A percentile compares a stretch with the other conserved stretches of the same genome.
Conservation (phyloP, 2,113 vertebrate genomes). For the Amazona vittata region DNA sequence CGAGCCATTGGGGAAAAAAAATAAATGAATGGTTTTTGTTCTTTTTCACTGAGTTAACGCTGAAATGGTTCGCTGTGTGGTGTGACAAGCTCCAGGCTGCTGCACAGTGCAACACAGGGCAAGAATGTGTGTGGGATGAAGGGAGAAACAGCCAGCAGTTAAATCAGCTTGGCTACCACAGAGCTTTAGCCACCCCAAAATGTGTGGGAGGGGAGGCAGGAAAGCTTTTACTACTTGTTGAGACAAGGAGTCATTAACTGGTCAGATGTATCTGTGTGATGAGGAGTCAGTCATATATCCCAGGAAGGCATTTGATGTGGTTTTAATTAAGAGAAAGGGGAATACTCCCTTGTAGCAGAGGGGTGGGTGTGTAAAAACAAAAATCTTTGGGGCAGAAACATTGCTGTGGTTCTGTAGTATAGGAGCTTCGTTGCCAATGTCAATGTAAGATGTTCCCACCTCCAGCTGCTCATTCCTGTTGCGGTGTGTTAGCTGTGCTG, state of each 20-base stretch:
- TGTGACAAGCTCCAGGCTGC: neutral
- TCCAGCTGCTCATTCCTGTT: neutral
- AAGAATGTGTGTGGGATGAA: conserved; percentile 25
- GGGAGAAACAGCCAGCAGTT: neutral
- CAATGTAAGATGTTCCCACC: neutral
- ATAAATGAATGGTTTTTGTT: neutral
- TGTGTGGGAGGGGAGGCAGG: neutral
- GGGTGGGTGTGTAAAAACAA: neutral
- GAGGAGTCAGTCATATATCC: neutral
- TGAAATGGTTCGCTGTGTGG: neutral
- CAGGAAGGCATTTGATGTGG: neutral
- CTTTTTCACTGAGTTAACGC: neutral
- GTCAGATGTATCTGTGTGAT: neutral
- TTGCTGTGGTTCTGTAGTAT: neutral
- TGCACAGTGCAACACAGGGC: neutral
- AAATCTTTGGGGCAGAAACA: neutral
- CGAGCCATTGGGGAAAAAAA: neutral
- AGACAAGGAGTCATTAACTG: neutral
- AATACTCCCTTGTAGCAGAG: neutral
- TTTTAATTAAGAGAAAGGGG: neutral
- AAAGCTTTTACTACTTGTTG: neutral
- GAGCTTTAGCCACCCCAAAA: neutral
- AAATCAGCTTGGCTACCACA: neutral
- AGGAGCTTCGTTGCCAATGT: neutral
- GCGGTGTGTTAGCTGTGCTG: neutral